These are phyloP conservation scores for Platycnemis pennipes DNA, from an alignment of 2,888 invertebrate species.

Conservation along the genomic window DNA sequence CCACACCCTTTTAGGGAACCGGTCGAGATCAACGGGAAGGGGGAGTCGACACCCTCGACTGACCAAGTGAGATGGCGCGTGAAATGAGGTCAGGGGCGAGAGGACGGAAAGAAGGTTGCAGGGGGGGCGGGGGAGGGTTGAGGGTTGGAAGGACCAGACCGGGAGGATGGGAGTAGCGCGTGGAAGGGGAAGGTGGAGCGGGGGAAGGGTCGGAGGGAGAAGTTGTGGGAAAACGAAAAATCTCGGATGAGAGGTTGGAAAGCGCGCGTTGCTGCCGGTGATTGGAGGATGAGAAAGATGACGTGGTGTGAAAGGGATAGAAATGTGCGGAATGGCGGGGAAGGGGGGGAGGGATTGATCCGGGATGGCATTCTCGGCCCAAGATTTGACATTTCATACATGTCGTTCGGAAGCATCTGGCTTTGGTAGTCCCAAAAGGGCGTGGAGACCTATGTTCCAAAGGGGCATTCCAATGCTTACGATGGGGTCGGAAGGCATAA, in stretches of 20 bases:
- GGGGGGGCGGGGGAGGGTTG: background rate
- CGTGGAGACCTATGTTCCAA: background rate
- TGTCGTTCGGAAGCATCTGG: background rate
- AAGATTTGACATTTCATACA: background rate
- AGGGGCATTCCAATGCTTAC: too few relatives aligned
- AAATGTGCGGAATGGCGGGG: background rate
- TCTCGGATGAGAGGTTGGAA: background rate
- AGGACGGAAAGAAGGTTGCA: too few relatives aligned
- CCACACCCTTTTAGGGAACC: too few relatives aligned
- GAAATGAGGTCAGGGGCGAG: conserved; percentile 60
- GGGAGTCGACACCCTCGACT: conserved; percentile 42
- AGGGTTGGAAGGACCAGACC: background rate
- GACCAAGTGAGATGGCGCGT: conserved; percentile 60
- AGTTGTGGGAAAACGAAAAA: background rate
- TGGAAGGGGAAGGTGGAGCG: too few relatives aligned
- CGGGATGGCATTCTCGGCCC: background rate
- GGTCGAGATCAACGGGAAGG: background rate
- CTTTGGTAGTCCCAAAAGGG: background rate
- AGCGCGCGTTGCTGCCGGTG: background rate
- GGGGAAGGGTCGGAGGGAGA: background rate
- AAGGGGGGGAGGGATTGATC: background rate
- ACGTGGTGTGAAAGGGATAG: background rate
- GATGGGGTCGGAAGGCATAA: too few relatives aligned
- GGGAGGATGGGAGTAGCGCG: too few relatives aligned
- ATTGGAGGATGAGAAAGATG: background rate